phyloP scores from a whole-genome alignment of 1,140 invertebrate genomes.

The Cotesia glomerata region DNA sequence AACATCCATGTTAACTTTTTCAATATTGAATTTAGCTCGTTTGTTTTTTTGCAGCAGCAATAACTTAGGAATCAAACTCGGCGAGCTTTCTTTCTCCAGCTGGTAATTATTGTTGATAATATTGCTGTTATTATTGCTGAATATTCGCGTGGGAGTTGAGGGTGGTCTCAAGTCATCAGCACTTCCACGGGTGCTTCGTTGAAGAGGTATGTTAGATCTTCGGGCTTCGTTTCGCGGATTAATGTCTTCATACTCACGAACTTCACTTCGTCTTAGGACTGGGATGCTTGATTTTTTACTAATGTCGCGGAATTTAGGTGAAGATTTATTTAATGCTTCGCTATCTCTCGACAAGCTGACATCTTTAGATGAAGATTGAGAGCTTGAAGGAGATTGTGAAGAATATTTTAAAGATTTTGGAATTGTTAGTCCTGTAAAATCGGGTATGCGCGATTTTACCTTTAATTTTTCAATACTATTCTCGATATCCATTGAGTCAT shows the following conservation, averaged over 20 bases:
- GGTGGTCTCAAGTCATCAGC: slow-evolving; percentile 50
- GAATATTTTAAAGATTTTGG: no score
- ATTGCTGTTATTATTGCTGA: no score
- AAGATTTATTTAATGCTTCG: neutral
- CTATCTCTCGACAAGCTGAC: no score
- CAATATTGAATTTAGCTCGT: no score
- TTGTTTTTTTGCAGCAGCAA: slow-evolving; percentile 43
- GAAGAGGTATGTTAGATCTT: neutral
- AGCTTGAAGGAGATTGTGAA: no score
- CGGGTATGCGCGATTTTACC: no score
- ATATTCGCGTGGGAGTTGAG: no score
- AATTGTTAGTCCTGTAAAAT: no score
- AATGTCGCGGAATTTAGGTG: neutral
- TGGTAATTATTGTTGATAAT: slow-evolving; percentile 24
- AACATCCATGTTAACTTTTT: no score
- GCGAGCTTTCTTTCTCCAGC: slow-evolving; percentile 53
- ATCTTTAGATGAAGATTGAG: neutral
- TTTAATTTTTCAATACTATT: no score
- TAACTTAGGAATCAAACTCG: slow-evolving; percentile 57
- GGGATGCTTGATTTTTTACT: neutral
- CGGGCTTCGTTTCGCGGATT: neutral
- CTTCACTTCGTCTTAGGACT: neutral
- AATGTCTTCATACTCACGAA: neutral
- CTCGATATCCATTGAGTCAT: no score
- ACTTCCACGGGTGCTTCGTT: slow-evolving; percentile 49